phyloP scores from a whole-genome alignment of 1,140 invertebrate genomes.

The Drosophila santomea region DNA sequence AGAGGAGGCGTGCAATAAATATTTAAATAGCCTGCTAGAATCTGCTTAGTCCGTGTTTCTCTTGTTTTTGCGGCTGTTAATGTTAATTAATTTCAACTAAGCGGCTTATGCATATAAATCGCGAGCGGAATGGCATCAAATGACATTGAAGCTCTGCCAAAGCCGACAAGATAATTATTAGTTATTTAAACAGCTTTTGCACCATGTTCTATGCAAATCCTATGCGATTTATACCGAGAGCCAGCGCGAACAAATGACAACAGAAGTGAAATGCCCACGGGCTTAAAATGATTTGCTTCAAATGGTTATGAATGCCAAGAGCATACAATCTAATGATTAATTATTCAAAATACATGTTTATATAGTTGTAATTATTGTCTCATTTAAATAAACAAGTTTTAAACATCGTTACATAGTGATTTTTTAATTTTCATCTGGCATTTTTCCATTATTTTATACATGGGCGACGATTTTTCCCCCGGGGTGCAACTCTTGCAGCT shows the following conservation, averaged over 20 bases:
- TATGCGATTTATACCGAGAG: slow-evolving; percentile 53
- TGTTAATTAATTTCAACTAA: slow-evolving; percentile 82
- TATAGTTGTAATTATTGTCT: background rate
- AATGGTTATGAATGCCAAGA: background rate
- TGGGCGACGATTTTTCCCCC: no score
- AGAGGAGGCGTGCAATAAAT: slow-evolving; percentile 56
- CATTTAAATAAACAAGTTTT: no score
- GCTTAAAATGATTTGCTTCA: slow-evolving; percentile 58
- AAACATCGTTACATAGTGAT: no score
- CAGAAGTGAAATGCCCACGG: slow-evolving; percentile 52
- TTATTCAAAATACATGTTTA: background rate
- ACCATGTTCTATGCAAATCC: slow-evolving; percentile 74
- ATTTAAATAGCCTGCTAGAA: slow-evolving; percentile 54
- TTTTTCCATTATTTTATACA: no score
- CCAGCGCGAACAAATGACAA: slow-evolving; percentile 53
- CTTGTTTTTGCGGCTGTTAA: slow-evolving; percentile 59
- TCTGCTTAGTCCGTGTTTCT: slow-evolving; percentile 27
- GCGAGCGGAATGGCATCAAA: slow-evolving; percentile 27
- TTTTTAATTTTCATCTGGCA: no score
- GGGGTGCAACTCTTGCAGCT: slow-evolving; percentile 1
- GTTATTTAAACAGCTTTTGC: slow-evolving; percentile 80
- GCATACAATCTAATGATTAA: background rate
- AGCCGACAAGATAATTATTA: slow-evolving; percentile 80
- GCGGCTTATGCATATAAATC: slow-evolving; percentile 77
- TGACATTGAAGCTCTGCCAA: slow-evolving; percentile 58